Evolutionary conservation across 2,888 invertebrate genomes (phyloP), one percentile per base, ranked within the genome.

Genomic region (Agriotes lineatus): DNA sequence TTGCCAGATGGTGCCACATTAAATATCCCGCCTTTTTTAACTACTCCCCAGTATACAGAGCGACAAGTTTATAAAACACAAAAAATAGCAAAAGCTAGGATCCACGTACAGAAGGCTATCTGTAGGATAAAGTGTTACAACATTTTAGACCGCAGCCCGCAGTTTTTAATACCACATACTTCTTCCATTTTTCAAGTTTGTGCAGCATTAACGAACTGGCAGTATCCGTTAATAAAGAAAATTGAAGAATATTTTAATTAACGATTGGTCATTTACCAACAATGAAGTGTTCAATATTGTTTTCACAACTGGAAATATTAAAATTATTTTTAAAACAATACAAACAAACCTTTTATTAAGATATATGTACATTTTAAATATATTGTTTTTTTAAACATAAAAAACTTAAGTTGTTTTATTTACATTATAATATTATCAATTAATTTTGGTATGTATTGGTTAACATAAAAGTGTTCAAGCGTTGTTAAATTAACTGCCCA

Each of bases 1-100:
- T 48, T 78, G 14, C 76, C 76, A 7, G 45, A 18, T n/a, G 77
- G 75, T 33, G 76, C 75, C 5, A 3, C 10, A 42, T 52, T 78
- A 57, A 78, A 78, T 71, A 71, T 78, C n/a, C 76, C 77, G 10
- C 75, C 78, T 48, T 76, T 75, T 58, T 65, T 75, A 57, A 58
- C 5, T 7, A 70, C 72, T 10, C 42, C 73, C 3, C 72, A 75
- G 57, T 75, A 74, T 39, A 75, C 76, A 7, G 60, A 37, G 2
- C 54, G 52, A 14, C 74, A 78, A 69, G 72, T 75, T 7, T 18
- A 59, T 18, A 50, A 69, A 61, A 78, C 77, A n/a, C 35, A 66
- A 61, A 60, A 10, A 12, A 78, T 77, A 52, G 75, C 77, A 12
- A 68, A 60, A 63, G 75, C 75, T 30, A 42, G 75, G 37, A 74